Evolutionary conservation across 2,888 invertebrate species (phyloP), one percentile per base, ranked within the genome.

Genomic region (Rapana venosa): DNA sequence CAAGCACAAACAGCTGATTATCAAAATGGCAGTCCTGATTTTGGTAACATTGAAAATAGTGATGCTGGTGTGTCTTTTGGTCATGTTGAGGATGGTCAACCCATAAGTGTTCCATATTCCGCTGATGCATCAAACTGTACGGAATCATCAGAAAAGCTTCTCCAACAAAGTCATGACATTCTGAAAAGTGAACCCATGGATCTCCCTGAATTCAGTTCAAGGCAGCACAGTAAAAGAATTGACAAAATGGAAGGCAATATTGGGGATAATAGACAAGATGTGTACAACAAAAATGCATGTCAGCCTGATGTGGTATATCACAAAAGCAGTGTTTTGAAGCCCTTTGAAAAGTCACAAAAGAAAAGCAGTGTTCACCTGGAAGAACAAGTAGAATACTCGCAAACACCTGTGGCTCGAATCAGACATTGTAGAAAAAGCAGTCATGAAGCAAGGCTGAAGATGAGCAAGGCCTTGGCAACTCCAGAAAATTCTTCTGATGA

Each of bases 401-500:
- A 85, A 30, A 0, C 58, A 30, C 30, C 84, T 17, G 84, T 11
- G 30, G 8, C 58, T 85, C 81, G 81, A 26, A 30, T 83, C 13
- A 83, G 86, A 32, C 32, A 66, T 66, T 58, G 58, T 15, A 36
- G 89, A 35, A 89, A 89, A 85, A 89, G 84, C 83, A 84, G 84
- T 35, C 77, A 79, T 36, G 77, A 87, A 77, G 79, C 90, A 11
- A 56, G 87, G 47, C 15, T 87, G 30, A 90, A 90, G 66, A n/a
- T 87, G 90, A 90, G 58, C 66, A 70, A 87, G 56, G 83, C 77
- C 8, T 35, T 87, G 47, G 58, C 81, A 47, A 47, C 87, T 15
- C 32, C 61, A 20, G 91, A 79, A 11, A 86, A 81, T 36, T 89
- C 90, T 13, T 88, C 89, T 30, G 91, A 91, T 81, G 91, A 91